A percentile compares a stretch with the other conserved stretches of the same genome.
These are phyloP conservation scores for Leptothorax acervorum DNA, from an alignment of 2,888 invertebrate species.

Conservation along the genomic window DNA sequence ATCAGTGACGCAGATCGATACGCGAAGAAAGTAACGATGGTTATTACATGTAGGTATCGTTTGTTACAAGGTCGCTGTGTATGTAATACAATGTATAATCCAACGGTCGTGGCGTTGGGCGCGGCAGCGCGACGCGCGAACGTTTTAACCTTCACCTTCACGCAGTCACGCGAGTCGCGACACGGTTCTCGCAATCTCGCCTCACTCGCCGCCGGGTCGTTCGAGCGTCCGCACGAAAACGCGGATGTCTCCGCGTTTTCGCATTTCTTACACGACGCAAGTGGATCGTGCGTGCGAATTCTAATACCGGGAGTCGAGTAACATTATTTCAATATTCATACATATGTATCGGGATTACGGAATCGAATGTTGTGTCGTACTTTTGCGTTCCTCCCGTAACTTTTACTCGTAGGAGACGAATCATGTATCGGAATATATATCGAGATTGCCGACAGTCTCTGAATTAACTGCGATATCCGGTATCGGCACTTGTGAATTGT, in stretches of 20 bases:
- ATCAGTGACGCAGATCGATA: neutral
- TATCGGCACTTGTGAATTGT: neutral
- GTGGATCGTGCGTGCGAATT: neutral
- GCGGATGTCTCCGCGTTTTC: neutral
- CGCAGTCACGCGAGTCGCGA: neutral
- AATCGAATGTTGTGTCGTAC: neutral
- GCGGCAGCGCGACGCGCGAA: neutral
- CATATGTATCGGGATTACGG: neutral
- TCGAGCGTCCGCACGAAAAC: neutral
- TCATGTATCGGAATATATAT: neutral
- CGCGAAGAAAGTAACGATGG: neutral
- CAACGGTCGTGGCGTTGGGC: neutral
- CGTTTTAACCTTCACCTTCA: constrained; percentile 20
- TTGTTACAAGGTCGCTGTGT: neutral
- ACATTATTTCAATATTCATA: too few relatives aligned
- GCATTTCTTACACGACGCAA: too few relatives aligned
- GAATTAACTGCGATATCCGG: neutral
- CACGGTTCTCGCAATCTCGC: neutral
- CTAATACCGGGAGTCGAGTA: neutral
- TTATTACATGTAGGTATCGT: too few relatives aligned
- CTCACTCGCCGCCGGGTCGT: neutral
- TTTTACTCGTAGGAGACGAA: neutral
- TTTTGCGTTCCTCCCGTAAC: too few relatives aligned
- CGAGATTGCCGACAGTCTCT: too few relatives aligned
- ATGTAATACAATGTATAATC: neutral